Evolutionary conservation across 2,797 vertebrate genomes (phyloP).

Genomic region (Erethizon dorsatum): DNA sequence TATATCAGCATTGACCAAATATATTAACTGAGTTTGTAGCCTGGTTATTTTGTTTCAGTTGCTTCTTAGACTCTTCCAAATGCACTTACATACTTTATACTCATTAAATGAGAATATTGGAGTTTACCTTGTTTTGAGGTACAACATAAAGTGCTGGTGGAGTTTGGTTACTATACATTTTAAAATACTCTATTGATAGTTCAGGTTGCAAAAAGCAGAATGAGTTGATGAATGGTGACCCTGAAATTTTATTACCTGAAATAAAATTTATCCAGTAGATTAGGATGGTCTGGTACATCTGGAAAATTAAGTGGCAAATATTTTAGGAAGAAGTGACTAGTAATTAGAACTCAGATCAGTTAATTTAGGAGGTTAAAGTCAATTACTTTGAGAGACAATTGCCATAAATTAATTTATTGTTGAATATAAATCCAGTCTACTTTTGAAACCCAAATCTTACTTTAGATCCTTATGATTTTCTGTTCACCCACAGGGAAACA

Average conservation of each 20-base stretch:
- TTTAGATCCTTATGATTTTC: neutral
- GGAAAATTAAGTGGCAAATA: conserved; percentile 70
- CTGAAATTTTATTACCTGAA: conserved; percentile 40
- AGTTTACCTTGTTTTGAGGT: conserved; percentile 41
- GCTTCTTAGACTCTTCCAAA: conserved; percentile 64
- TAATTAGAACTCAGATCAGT: conserved; percentile 61
- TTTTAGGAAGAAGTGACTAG: conserved; percentile 76
- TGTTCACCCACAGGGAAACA: neutral
- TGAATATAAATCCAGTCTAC: conserved; percentile 40
- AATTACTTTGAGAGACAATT: conserved; percentile 65
- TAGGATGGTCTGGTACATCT: conserved; percentile 55
- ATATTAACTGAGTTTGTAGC: conserved; percentile 53
- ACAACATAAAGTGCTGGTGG: conserved; percentile 3
- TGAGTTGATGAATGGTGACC: conserved; percentile 37
- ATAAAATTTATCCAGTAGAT: conserved; percentile 73
- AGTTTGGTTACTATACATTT: neutral
- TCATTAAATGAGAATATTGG: conserved; percentile 67
- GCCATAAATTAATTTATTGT: conserved; percentile 55
- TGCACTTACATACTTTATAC: neutral
- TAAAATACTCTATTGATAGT: conserved; percentile 9
- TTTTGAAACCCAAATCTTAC: conserved; percentile 61
- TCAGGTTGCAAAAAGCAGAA: conserved; percentile 47
- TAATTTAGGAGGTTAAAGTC: conserved; percentile 74
- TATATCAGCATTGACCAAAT: conserved; percentile 64
- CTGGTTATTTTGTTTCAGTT: conserved; percentile 70